Evolutionary conservation across 2,888 invertebrate genomes (phyloP).

Genomic region (Lapara coniferarum): DNA sequence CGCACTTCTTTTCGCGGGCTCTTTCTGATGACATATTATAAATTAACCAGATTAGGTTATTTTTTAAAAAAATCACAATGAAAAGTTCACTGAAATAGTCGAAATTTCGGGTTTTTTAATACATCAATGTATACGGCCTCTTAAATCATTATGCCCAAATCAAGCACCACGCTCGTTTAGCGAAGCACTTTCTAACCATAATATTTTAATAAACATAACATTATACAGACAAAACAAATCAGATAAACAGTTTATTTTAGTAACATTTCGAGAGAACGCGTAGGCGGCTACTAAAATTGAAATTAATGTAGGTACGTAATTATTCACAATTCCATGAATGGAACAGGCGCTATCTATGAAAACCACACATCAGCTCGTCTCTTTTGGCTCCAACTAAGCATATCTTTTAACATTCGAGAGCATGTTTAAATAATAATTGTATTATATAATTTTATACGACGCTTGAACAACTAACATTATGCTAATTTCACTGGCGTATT

Average conservation of each 20-base stretch:
- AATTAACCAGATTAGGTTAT: too few relatives aligned
- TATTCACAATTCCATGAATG: conserved; percentile 1
- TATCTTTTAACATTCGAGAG: background rate
- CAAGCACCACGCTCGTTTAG: background rate
- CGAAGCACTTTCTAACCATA: background rate
- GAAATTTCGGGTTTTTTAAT: too few relatives aligned
- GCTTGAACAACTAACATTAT: too few relatives aligned
- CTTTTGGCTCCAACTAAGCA: background rate
- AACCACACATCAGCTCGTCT: background rate
- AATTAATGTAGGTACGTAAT: background rate
- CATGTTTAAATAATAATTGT: too few relatives aligned
- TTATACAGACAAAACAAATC: background rate
- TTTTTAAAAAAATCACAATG: too few relatives aligned
- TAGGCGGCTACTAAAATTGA: background rate
- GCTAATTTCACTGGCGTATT: too few relatives aligned
- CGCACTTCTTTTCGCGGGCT: too few relatives aligned
- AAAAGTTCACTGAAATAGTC: too few relatives aligned
- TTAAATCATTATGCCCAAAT: too few relatives aligned
- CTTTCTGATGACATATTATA: too few relatives aligned
- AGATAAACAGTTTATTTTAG: background rate
- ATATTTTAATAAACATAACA: background rate
- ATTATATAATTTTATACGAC: too few relatives aligned
- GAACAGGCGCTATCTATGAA: conserved; percentile 3
- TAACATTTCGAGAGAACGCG: background rate
- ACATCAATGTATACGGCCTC: too few relatives aligned